Conservation (phyloP, 2,888 invertebrate genomes). For the Platycheirus albimanus region DNA sequence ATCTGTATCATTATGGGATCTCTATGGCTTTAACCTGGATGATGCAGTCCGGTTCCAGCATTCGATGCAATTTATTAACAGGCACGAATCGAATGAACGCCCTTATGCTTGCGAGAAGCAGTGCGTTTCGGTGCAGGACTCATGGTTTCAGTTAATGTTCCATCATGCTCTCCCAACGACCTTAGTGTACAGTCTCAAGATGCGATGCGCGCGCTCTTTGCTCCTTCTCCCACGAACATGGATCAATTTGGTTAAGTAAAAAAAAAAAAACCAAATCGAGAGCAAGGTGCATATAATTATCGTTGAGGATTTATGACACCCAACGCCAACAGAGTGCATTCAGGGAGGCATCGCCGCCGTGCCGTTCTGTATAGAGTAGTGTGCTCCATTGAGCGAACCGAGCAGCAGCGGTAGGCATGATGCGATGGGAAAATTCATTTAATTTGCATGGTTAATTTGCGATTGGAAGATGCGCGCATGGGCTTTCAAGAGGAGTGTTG, state of each 20-base stretch:
- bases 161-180: slow-evolving; percentile 54
- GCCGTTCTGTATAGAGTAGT: too few relatives aligned
- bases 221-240: slow-evolving; percentile 26
- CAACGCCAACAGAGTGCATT: slow-evolving; percentile 63
- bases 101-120: slow-evolving; percentile 63
- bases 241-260: slow-evolving; percentile 75
- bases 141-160: neutral
- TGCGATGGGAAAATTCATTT: slow-evolving; percentile 74
- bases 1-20: slow-evolving; percentile 71
- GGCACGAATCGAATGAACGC: slow-evolving; percentile 76
- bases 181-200: slow-evolving; percentile 39
- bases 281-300: slow-evolving; percentile 75
- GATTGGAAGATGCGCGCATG: slow-evolving; percentile 28
- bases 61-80: slow-evolving; percentile 75
- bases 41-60: slow-evolving; percentile 31
- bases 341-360: slow-evolving; percentile 28
- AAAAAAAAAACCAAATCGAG: slow-evolving; percentile 70
- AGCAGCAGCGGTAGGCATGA: slow-evolving; percentile 40
- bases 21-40: slow-evolving; percentile 70
- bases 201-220: neutral
- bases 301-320: slow-evolving; percentile 75
- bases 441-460: slow-evolving; percentile 73
- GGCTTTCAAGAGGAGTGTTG: slow-evolving; percentile 52
- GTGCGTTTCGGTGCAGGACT: slow-evolving; percentile 2
- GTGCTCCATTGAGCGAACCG: slow-evolving; percentile 15